Evolutionary conservation across 2,113 vertebrate species (phyloP).

Genomic region (Solenodon paradoxus): DNA sequence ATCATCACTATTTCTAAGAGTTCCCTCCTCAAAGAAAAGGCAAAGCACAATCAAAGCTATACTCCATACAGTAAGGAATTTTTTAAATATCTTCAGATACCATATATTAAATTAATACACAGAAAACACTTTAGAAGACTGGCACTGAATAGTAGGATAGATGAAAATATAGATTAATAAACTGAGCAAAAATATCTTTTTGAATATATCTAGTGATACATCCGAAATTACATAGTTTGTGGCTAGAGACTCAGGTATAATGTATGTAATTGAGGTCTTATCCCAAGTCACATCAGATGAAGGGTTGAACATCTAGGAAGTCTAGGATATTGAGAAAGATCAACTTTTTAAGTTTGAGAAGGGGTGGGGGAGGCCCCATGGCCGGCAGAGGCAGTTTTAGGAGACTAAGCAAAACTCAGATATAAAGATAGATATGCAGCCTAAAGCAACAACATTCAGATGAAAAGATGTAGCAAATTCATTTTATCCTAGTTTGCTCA

Average conservation of each 20-base stretch:
- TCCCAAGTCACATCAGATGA: not conserved
- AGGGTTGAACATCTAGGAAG: not conserved
- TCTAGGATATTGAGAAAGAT: not conserved
- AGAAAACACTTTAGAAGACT: not conserved
- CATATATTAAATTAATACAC: not conserved
- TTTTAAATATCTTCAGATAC: not conserved
- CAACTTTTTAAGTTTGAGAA: not conserved
- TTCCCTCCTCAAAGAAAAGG: not conserved
- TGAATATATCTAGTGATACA: not conserved
- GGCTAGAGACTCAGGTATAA: not conserved
- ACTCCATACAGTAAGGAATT: not conserved
- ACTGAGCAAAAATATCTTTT: not conserved
- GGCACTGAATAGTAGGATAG: not conserved
- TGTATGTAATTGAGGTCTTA: not conserved
- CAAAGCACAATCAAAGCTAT: not conserved
- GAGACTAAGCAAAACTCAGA: not conserved
- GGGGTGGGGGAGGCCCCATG: not conserved
- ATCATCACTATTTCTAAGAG: not conserved
- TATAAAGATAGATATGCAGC: not conserved
- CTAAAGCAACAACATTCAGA: not conserved
- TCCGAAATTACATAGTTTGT: not conserved
- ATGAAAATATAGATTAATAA: not conserved
- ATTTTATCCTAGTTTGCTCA: not conserved
- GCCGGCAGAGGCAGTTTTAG: not conserved
- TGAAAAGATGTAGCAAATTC: not conserved